Base-by-base conservation (phyloP, 1,140 invertebrate genomes). In the Dendrolimus kikuchii region DNA sequence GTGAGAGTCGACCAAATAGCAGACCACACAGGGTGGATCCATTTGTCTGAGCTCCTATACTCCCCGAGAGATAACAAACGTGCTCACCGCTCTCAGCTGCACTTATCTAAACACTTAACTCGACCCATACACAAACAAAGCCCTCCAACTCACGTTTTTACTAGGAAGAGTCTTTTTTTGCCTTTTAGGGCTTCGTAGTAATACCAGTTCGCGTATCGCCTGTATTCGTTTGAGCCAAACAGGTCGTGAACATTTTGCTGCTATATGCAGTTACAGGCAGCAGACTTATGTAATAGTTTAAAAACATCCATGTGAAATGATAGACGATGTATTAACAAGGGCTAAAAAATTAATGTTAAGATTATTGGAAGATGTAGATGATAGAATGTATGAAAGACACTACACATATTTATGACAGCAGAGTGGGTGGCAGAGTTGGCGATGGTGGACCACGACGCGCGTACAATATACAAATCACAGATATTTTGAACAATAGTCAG, bases 71-170 rank as follows among this genome's bases (percentile, higher is more conserved):
- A 86, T 86, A 86, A 84, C 82, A 82, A 82, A 83, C 80, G 79
- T 65, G 67, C 71, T 65, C 62, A 62, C 64, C 63, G 69, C 71
- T 80, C 82, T 80, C 68, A 66, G 72, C 72, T 76, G 68, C 77
- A 82, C 82, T 86, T 86, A 86, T 86, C 79, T 81, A 86, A 86
- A 86, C 82, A 86, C 82, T 86, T 76, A 77, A 78, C 74, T 67
- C 71, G 68, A 69, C 71, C 74, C 68, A 71, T 74, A 75, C 75
- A 81, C 74, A 86, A 86, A 86, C 80, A 86, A 80, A 83, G 72
- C 77, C 70, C 72, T 74, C 74, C 74, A 82, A 82, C 81, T 82
- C 66, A 77, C 71, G 23, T 86, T 86, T 84, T 86, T 86, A 83
- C 77, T 71, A 77, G 72, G 69, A 81, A 82, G 78, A 66, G 68